Evolutionary conservation across 2,113 vertebrate species (phyloP).

Genomic region (Strigops habroptila): DNA sequence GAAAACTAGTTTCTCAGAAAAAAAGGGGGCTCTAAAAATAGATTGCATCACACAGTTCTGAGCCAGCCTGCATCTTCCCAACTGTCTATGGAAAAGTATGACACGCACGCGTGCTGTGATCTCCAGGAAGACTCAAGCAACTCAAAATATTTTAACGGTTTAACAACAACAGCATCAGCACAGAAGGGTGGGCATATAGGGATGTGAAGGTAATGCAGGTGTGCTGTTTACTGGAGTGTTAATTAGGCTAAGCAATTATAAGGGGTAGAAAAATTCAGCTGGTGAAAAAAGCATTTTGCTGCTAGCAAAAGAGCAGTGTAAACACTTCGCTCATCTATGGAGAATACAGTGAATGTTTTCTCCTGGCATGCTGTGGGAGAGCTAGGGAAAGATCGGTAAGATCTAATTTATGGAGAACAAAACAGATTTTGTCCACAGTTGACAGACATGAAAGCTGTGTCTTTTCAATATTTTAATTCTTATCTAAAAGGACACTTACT

Average conservation of each 20-base stretch:
- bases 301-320: neutral
- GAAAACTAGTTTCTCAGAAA: constrained; percentile 33
- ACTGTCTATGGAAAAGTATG: neutral
- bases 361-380: neutral
- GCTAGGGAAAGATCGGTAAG: neutral
- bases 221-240: neutral
- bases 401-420: neutral
- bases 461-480: neutral
- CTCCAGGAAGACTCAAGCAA: neutral
- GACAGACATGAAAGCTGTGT: neutral
- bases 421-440: neutral
- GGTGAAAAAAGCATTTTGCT: neutral
- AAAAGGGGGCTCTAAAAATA: constrained; percentile 29
- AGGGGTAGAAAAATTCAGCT: neutral
- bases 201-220: neutral
- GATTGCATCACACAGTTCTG: neutral
- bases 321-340: neutral
- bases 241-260: constrained; percentile 18
- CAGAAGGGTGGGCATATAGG: neutral
- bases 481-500: neutral
- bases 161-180: neutral
- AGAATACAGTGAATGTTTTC: neutral
- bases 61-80: constrained; percentile 13
- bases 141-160: neutral
- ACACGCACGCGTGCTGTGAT: fast-evolving